Percentiles rank a stretch among this genome's conserved stretches.
phyloP scores from a whole-genome alignment of 2,888 invertebrate species.

The Macropis europaea region DNA sequence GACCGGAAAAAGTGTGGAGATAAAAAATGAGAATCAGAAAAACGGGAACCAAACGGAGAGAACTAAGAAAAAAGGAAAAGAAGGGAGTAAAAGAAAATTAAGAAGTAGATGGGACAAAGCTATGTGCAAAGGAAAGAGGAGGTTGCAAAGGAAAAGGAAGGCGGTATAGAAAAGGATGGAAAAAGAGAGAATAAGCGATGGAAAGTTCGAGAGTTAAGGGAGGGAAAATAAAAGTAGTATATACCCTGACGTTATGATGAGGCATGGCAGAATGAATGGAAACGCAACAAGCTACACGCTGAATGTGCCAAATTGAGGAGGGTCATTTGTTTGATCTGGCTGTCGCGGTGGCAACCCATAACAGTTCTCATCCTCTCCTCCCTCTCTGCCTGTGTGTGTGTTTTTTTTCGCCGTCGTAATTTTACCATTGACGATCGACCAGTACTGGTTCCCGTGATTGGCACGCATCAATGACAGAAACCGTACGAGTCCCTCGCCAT shows the following conservation, averaged over 20 bases:
- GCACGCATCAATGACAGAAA: conserved; percentile 57
- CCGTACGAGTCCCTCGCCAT: conserved; percentile 22
- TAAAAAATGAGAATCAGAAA: no score
- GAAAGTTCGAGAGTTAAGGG: no score
- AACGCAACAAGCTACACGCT: conserved; percentile 73
- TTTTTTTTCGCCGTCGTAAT: conserved; percentile 50
- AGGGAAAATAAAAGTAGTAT: conserved; percentile 29
- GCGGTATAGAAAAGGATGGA: neutral
- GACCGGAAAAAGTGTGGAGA: no score
- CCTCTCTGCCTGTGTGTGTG: neutral
- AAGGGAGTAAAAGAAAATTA: no score
- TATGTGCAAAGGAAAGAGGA: neutral
- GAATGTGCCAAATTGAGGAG: conserved; percentile 72
- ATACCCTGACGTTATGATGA: conserved; percentile 56
- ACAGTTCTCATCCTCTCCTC: conserved; percentile 44
- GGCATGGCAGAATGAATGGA: conserved; percentile 66
- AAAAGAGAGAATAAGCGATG: conserved; percentile 1
- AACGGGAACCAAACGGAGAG: no score
- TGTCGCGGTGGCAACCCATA: conserved; percentile 53
- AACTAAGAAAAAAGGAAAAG: no score
- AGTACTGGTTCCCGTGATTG: conserved; percentile 52
- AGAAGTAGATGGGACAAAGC: no score
- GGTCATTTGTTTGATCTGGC: conserved; percentile 61
- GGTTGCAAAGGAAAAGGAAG: neutral
- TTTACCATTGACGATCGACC: conserved; percentile 56